Evolutionary conservation across 1,140 invertebrate genomes (phyloP), one percentile per base, ranked within the genome.

Genomic region (Popillia japonica): DNA sequence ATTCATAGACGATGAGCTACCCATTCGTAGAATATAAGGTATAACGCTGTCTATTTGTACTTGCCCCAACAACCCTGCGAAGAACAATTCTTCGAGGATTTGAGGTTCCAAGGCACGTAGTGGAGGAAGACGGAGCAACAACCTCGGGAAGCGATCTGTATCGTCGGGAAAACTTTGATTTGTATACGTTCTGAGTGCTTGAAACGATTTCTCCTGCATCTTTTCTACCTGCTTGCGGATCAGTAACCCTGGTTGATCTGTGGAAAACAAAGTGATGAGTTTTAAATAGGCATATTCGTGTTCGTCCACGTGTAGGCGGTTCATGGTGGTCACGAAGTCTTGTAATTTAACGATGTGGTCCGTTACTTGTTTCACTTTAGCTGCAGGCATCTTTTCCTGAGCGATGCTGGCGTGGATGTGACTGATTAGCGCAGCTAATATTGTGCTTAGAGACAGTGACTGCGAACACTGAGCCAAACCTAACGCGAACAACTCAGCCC

Each of bases 401-500:
- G 90, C 89, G 78, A 93, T 91, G 81, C 90, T 92, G 23, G 89
- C 88, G 86, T 92, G 90, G 55, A 92, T 85, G 83, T 92, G 91
- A 84, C 91, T 93, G 77, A 95, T 90, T 81, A 98, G 93, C 72
- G 95, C 94, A 42, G 92, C 92, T 61, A 98, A 88, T 82, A 98
- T 96, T 78, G 93, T 94, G 40, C 92, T 89, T 68, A 97, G 88
- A 42, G 94, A 95, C 84, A 98, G 88, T 68, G 92, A 91, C 34
- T 94, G 90, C 11, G 95, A 92, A 86, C 95, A 97, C 86, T 99
- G 96, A 1, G 96, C 94, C 77, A 99, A 89, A 7, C 97, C 97
- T 17, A 99, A 88, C 3, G 94, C 93, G 87, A 99, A 97, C 76
- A 99, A 86, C 85, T 99, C 96, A 84, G 95, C 92, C 98, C 98